Percentiles rank a stretch among this genome's conserved stretches.
Conservation (phyloP, 2,888 invertebrate genomes). For the Chymomyza procnemis region DNA sequence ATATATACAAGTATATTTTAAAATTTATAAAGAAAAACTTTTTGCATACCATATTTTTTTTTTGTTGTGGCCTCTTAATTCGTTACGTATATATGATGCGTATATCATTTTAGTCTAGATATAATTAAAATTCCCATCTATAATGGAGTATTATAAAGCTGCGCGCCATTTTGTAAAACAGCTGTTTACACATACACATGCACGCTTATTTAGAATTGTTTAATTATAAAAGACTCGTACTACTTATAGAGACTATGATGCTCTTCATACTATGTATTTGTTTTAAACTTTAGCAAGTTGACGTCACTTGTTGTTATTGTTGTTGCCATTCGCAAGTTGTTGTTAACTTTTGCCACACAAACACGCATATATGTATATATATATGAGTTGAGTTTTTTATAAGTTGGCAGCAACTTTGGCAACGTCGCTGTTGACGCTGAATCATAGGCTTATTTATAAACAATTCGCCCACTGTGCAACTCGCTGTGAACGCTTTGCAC, state of each 20-base stretch:
- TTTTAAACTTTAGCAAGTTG: constrained; percentile 25
- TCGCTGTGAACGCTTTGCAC: constrained; percentile 11
- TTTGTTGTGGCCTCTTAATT: neutral
- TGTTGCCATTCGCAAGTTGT: constrained; percentile 37
- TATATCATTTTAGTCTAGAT: neutral
- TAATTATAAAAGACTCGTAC: neutral
- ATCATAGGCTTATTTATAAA: constrained; percentile 63
- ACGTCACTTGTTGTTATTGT: constrained; percentile 63
- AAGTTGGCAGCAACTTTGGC: neutral
- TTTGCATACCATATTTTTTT: neutral
- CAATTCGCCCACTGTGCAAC: constrained; percentile 46
- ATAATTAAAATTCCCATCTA: neutral
- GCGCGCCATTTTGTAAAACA: constrained; percentile 9
- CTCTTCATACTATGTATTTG: neutral
- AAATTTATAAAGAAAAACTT: neutral
- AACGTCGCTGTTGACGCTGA: constrained; percentile 35
- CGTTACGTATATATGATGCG: neutral
- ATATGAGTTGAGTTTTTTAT: neutral
- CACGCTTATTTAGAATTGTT: neutral
- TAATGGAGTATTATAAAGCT: neutral
- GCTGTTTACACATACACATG: constrained; percentile 16
- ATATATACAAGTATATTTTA: neutral
- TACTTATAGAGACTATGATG: neutral
- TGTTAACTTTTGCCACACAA: constrained; percentile 39
- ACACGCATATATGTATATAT: neutral